Base-by-base conservation (phyloP, 1,140 invertebrate genomes). In the Tetramorium alpestre region DNA sequence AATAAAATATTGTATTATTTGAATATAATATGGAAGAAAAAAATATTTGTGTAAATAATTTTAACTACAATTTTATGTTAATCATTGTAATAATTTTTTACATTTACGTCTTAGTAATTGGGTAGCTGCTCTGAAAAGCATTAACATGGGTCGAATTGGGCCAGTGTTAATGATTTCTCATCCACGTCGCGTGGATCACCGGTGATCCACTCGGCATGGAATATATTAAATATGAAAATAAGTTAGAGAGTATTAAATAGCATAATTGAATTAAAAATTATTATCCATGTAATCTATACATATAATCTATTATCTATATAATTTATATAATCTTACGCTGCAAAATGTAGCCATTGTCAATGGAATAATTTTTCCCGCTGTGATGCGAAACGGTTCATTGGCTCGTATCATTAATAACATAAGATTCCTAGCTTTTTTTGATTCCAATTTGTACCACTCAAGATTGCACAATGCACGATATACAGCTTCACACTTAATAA, bases 351-450 rank as follows among this genome's bases (percentile, higher is more conserved):
- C 33, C 62, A 80, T 69, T 16, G 62, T 69, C 54, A 80, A 22
- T 25, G 77, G 62, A 41, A 80, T 1, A 25, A 80, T 38, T 41
- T 69, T 80, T 69, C 77, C 77, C n/a, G 77, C 77, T 13, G 77
- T 80, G n/a, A 80, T 51, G 1, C 62, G 62, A 11, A 80, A 69
- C 0, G 77, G 77, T 41, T 69, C 28, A 1, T 25, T 33, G 8
- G 47, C 5, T 69, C 77, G 62, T 16, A 80, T 25, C 47, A 69
- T 54, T 69, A 80, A 54, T 54, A 80, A 11, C 54, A 80, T 69
- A 25, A 80, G 62, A 69, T 3, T 54, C 5, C 47, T 80, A 2
- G 44, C 44, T 10, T 80, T 69, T 80, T 1, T 67, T 16, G 77
- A 25, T 18, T 69, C 60, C 28, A 80, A 80, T 54, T 80, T 80